phyloP scores from a whole-genome alignment of 2,797 vertebrate species.

The Clarias platycephalus region DNA sequence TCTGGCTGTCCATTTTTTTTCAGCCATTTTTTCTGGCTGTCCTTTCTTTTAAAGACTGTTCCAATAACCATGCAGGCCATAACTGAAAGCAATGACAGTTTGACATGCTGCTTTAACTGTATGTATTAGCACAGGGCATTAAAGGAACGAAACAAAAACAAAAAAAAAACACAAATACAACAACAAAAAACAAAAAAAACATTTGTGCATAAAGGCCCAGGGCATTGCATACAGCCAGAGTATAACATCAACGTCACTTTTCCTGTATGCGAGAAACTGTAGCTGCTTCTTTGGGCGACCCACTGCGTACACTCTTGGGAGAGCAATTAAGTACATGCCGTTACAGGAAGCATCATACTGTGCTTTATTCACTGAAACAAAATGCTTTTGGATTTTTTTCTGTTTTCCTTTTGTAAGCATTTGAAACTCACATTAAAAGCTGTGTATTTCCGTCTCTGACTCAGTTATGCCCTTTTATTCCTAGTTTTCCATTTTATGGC shows the following conservation, averaged over 20 bases:
- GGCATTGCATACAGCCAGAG: conserved; percentile 2
- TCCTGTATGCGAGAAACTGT: conserved; percentile 28
- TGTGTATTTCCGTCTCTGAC: conserved; percentile 13
- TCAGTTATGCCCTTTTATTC: conserved; percentile 42
- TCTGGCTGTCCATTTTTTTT: not conserved
- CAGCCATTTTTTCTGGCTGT: not conserved
- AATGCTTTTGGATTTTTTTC: conserved; percentile 54
- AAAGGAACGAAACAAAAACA: not conserved
- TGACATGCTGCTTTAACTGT: conserved; percentile 18
- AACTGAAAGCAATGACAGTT: conserved; percentile 1
- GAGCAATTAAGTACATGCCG: conserved; percentile 68
- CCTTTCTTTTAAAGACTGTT: not conserved
- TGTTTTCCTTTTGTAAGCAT: conserved; percentile 19
- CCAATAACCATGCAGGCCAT: not conserved
- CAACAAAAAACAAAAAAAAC: conserved; percentile 20
- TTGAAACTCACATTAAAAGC: conserved; percentile 53
- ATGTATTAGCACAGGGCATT: conserved; percentile 28
- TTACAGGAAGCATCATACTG: conserved; percentile 57
- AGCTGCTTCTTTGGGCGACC: conserved; percentile 46
- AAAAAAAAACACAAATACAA: not conserved
- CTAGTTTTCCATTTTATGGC: conserved; percentile 42
- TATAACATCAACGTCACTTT: conserved; percentile 6
- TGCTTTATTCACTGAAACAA: conserved; percentile 62
- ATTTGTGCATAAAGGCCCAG: conserved; percentile 24
- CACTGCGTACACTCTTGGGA: conserved; percentile 64